Percentiles rank a stretch among this genome's conserved stretches.
These are phyloP conservation scores for Julus scandinavius DNA, from an alignment of 2,888 invertebrate genomes.

Conservation along the genomic window DNA sequence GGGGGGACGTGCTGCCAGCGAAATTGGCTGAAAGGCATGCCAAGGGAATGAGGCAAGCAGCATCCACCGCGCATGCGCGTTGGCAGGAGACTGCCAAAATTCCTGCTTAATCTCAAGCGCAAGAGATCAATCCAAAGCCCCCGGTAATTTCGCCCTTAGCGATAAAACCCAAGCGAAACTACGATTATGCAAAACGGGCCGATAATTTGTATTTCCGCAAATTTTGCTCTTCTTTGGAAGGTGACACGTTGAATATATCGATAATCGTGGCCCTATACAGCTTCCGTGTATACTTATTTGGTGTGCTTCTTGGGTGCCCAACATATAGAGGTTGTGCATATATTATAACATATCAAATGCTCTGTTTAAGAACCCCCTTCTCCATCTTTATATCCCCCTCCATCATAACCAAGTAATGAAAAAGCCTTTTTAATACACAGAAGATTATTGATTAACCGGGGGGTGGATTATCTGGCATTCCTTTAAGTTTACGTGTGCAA, in stretches of 20 bases:
- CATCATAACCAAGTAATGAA: too few relatives aligned
- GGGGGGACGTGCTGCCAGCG: slow-evolving; percentile 28
- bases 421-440: too few relatives aligned
- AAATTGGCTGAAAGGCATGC: neutral
- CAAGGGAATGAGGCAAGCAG: slow-evolving; percentile 3
- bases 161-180: neutral
- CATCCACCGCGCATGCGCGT: slow-evolving; percentile 18
- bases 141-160: slow-evolving; percentile 35
- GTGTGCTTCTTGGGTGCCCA: neutral
- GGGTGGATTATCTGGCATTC: too few relatives aligned
- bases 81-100: neutral
- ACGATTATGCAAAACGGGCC: slow-evolving; percentile 38
- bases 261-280: neutral
- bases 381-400: neutral
- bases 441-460: too few relatives aligned
- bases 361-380: neutral
- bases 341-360: neutral
- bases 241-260: neutral
- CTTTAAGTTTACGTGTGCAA: too few relatives aligned
- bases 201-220: slow-evolving; percentile 31
- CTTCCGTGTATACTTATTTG: neutral
- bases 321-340: neutral
- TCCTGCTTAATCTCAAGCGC: neutral
- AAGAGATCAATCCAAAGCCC: slow-evolving; percentile 29
- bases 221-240: neutral